Percentiles rank a stretch among this genome's conserved stretches.
These are phyloP conservation scores for Catostomus latipinnis DNA, from an alignment of 2,797 vertebrate species.

Conservation along the genomic window DNA sequence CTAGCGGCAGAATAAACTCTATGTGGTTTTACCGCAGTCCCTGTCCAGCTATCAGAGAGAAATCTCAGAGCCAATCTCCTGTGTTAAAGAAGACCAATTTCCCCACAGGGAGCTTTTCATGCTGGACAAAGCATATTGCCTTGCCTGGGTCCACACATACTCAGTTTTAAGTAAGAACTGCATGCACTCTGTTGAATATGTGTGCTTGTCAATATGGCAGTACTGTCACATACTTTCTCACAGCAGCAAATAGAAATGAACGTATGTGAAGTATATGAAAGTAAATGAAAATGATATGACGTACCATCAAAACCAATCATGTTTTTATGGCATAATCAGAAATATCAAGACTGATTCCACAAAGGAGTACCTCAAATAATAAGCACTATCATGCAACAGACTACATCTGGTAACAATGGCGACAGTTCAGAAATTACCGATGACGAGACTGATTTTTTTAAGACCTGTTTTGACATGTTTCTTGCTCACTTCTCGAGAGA, in stretches of 20 bases:
- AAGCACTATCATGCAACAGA: slow-evolving; percentile 7
- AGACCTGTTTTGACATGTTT: slow-evolving; percentile 52
- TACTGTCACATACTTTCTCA: not conserved
- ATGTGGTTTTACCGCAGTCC: slow-evolving; percentile 44
- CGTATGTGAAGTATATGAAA: not conserved
- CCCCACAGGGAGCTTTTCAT: slow-evolving; percentile 66
- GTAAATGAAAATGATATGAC: slow-evolving; percentile 1
- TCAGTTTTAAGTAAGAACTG: not conserved
- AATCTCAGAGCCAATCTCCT: slow-evolving; percentile 53
- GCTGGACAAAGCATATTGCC: slow-evolving; percentile 50
- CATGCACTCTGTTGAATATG: too few relatives aligned
- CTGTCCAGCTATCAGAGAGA: slow-evolving; percentile 41
- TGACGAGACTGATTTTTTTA: slow-evolving; percentile 41
- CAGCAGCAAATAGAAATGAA: not conserved
- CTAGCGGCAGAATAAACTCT: slow-evolving; percentile 50
- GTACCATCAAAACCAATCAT: not conserved
- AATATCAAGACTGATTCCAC: slow-evolving; percentile 25
- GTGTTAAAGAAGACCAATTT: slow-evolving; percentile 68
- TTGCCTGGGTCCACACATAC: slow-evolving; percentile 41
- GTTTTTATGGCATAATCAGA: slow-evolving; percentile 5
- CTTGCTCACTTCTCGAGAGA: slow-evolving; percentile 39
- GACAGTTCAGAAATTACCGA: slow-evolving; percentile 42
- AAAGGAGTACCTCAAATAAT: slow-evolving; percentile 17
- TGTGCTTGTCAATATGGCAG: too few relatives aligned
- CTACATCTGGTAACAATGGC: slow-evolving; percentile 28